Evolutionary conservation across 2,888 invertebrate genomes (phyloP).

Genomic region (Athalia cordata): DNA sequence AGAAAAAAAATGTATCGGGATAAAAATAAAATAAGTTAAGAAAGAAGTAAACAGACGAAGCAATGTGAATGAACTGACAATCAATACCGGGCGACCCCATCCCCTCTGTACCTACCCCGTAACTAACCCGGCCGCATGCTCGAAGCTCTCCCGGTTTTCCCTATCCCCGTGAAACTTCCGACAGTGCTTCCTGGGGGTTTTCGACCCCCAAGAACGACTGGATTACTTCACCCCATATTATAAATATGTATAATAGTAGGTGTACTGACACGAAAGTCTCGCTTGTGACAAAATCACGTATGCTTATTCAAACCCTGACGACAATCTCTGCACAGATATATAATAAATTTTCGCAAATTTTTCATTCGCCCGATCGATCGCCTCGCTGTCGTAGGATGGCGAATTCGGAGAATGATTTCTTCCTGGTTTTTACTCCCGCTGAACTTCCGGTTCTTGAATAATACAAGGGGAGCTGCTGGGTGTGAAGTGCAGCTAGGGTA

Average conservation of each 20-base stretch:
- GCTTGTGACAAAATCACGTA: background rate
- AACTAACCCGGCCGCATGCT: conserved; percentile 1
- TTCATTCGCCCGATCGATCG: no score
- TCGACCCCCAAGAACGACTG: background rate
- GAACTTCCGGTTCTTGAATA: no score
- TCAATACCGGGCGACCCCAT: conserved; percentile 26
- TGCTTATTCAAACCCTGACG: background rate
- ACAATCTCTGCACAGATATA: no score
- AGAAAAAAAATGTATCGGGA: background rate
- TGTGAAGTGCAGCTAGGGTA: no score
- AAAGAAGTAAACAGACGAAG: conserved; percentile 31
- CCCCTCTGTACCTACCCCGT: background rate
- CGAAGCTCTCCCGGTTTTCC: conserved; percentile 21
- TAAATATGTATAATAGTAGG: no score
- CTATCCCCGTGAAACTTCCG: conserved; percentile 5
- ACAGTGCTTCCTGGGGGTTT: background rate
- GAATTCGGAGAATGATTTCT: no score
- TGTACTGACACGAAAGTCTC: no score
- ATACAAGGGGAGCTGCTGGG: no score
- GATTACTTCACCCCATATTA: background rate
- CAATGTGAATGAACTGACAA: conserved; percentile 43
- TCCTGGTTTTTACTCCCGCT: no score
- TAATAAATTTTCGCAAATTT: no score
- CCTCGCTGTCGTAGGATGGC: no score
- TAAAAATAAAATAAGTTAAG: conserved; percentile 13